phyloP scores from a whole-genome alignment of 1,140 invertebrate species.

The Archivesica marissinica region DNA sequence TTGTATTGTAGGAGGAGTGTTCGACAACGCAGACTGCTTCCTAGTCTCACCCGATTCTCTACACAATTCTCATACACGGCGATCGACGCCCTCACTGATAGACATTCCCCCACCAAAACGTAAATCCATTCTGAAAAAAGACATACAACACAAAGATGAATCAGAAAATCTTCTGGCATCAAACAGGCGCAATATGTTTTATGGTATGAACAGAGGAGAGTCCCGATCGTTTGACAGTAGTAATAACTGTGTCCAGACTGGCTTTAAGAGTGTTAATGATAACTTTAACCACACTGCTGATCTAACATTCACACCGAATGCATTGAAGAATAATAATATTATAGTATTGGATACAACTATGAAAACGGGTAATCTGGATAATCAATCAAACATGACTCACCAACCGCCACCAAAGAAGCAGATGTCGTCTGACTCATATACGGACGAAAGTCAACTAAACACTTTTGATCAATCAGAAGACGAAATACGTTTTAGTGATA shows the following conservation, averaged over 20 bases:
- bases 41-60: conserved; percentile 28
- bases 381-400: conserved; percentile 28
- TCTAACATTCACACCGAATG: not conserved
- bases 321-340: conserved; percentile 39
- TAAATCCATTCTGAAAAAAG: conserved; percentile 92
- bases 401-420: conserved; percentile 40
- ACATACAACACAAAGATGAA: conserved; percentile 88
- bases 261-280: conserved; percentile 34
- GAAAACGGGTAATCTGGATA: conserved; percentile 58
- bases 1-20: conserved; percentile 21
- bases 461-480: conserved; percentile 68
- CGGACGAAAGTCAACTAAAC: conserved; percentile 62
- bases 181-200: conserved; percentile 22
- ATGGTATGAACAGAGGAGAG: conserved; percentile 44
- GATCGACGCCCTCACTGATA: conserved; percentile 69
- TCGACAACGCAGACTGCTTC: conserved; percentile 34
- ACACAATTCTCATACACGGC: conserved; percentile 54
- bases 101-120: conserved; percentile 75
- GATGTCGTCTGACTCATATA: conserved; percentile 61
- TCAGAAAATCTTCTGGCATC: conserved; percentile 88
- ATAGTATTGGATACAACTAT: conserved; percentile 1
- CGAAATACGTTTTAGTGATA: conserved; percentile 78
- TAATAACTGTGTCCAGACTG: not conserved
- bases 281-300: conserved; percentile 55
- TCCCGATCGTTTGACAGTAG: not conserved